Conservation (phyloP, 2,797 vertebrate species). For the Amphiprion clarkii region DNA sequence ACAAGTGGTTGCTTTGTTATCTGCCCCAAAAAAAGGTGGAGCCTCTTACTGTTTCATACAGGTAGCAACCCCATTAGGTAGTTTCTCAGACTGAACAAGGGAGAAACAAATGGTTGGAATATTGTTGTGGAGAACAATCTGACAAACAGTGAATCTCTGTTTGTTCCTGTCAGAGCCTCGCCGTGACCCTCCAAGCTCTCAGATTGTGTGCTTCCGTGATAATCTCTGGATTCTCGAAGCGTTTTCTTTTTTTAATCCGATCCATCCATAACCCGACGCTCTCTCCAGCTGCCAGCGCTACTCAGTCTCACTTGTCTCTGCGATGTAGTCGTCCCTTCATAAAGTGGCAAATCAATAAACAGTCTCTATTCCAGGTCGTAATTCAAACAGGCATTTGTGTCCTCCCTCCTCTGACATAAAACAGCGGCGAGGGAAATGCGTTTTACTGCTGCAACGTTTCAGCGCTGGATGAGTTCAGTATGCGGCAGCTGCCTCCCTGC, state of each 20-base stretch:
- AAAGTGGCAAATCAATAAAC: slow-evolving; percentile 75
- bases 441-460: slow-evolving; percentile 67
- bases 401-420: slow-evolving; percentile 68
- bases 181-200: no score
- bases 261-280: slow-evolving; percentile 39
- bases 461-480: slow-evolving; percentile 62
- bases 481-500: slow-evolving; percentile 66
- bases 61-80: neutral
- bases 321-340: slow-evolving; percentile 64
- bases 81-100: slow-evolving; percentile 53
- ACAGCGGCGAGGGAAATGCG: slow-evolving; percentile 57
- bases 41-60: no score
- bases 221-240: no score
- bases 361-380: slow-evolving; percentile 67
- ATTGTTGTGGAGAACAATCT: slow-evolving; percentile 65
- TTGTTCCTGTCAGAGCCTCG: slow-evolving; percentile 3
- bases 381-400: slow-evolving; percentile 71
- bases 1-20: no score
- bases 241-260: slow-evolving; percentile 10
- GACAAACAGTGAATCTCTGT: slow-evolving; percentile 69
- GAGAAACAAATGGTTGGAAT: slow-evolving; percentile 65
- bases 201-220: no score
- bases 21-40: no score
- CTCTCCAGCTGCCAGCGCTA: slow-evolving; percentile 55
- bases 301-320: slow-evolving; percentile 69